A percentile compares a stretch with the other conserved stretches of the same genome.
Evolutionary conservation across 64 coral and sea anemone genomes (phyloP).

Genomic region (Porites australiensis): DNA sequence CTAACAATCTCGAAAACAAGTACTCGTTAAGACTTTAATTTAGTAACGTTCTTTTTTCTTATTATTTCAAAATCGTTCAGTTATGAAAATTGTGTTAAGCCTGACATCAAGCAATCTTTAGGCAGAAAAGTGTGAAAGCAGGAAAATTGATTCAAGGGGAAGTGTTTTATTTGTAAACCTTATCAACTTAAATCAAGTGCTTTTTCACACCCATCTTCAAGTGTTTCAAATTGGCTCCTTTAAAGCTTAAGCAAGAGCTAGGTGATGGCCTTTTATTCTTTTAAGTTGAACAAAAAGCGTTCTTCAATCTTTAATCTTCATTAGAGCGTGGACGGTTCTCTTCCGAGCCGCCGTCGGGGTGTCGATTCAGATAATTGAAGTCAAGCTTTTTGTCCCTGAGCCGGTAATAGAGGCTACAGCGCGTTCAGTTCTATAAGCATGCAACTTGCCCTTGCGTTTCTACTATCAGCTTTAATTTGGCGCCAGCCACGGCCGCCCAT

Average conservation of each 20-base stretch:
- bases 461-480: not conserved
- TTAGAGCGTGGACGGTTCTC: conserved; percentile 1
- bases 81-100: no score
- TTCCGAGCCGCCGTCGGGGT: conserved; percentile 20
- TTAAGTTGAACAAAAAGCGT: not conserved
- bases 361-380: conserved; percentile 58
- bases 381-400: conserved; percentile 43
- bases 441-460: not conserved
- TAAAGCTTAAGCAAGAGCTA: not conserved
- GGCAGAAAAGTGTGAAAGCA: not conserved
- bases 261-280: not conserved
- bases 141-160: conserved; percentile 1
- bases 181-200: conserved; percentile 40
- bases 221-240: not conserved
- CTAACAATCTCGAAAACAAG: not conserved
- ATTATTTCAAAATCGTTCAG: not conserved
- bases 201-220: conserved; percentile 41
- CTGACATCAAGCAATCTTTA: not conserved
- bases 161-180: conserved; percentile 26
- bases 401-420: conserved; percentile 18
- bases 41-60: not conserved
- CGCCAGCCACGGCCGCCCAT: not conserved
- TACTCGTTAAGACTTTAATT: not conserved
- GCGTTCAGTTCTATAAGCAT: conserved; percentile 32
- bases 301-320: conserved; percentile 17